Base-by-base conservation (phyloP, 2,113 vertebrate genomes). In the Pao palembangensis region DNA sequence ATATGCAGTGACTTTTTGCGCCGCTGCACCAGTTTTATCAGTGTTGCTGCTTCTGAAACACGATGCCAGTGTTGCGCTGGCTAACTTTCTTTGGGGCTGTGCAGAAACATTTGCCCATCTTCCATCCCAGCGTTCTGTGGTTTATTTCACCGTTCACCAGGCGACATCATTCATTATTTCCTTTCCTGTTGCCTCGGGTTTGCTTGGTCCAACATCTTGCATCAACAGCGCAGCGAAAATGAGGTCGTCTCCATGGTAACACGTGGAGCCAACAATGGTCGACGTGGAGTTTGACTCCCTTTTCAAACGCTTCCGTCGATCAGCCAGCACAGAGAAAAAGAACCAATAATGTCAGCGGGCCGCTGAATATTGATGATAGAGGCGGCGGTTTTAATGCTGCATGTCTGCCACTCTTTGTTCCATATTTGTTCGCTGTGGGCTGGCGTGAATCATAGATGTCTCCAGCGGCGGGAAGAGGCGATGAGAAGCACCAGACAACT, bases 191-290 rank as follows among this genome's bases (percentile, higher is more conserved):
- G 28, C 71, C 67, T 63, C 70, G 61, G 61, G 67, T 66, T 65
- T 2, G 46, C 63, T 43, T 16, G 67, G 49, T 69, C 58, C 78
- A 16, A 64, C 17, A 64, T 74, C 69, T 76, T 67, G 69, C 80
- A 79, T 82, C 80, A 73, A 78, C 75, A 73, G 81, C 75, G 54
- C 49, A 38, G 60, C 81, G 61, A 81, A 86, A 88, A 87, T 84
- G 82, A 88, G 87, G 88, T 83, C 85, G 85, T 89, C 70, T 72
- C 86, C 83, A 88, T 89, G 85, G 88, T 73, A 88, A 89, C 86
- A 1, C 53, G 67, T 51, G 16, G 83, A 87, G 85, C 85, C 70
- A 78, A 79, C 82, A 78, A 15, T 69, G 77, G 84, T 77, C 42
- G 61, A 55, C 53, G 73, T 49, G 68, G 76, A 71, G 78, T 84